phyloP scores from a whole-genome alignment of 2,797 vertebrate genomes.

The Microctenopoma lineatum region DNA sequence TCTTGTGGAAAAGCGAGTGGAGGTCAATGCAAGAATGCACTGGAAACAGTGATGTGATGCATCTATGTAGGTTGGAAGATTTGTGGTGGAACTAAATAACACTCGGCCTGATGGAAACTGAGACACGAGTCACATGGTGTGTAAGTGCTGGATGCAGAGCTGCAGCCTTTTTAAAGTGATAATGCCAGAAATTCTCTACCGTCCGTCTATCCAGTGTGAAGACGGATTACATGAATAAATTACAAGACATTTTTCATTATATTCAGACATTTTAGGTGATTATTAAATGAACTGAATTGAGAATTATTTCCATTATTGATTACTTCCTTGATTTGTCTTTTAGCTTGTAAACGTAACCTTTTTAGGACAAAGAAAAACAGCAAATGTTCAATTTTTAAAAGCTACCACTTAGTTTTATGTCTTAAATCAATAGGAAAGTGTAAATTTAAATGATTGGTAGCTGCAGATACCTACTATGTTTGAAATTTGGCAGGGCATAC shows the following conservation, averaged over 20 bases:
- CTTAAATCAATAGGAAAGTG: neutral
- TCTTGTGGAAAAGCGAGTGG: slow-evolving; percentile 55
- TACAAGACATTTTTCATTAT: neutral
- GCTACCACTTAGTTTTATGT: neutral
- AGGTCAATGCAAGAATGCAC: slow-evolving; percentile 58
- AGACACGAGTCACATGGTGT: slow-evolving; percentile 1
- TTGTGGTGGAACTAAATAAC: slow-evolving; percentile 41
- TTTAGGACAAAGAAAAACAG: neutral
- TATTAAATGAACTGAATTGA: neutral
- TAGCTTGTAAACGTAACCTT: neutral
- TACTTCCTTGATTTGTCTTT: neutral
- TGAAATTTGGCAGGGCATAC: neutral
- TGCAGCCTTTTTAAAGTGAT: neutral
- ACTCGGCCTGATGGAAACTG: slow-evolving; percentile 38
- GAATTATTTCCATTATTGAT: too few relatives aligned
- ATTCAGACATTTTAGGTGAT: neutral
- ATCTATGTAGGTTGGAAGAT: slow-evolving; percentile 34
- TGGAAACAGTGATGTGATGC: slow-evolving; percentile 73
- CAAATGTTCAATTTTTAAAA: neutral
- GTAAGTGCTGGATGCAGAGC: neutral
- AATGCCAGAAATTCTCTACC: neutral
- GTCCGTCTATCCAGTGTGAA: neutral
- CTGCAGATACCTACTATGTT: neutral
- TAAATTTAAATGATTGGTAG: neutral
- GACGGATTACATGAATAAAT: neutral